A percentile compares a stretch with the other conserved stretches of the same genome.
Conservation (phyloP, 2,888 invertebrate species). For the Protodeltote pygarga region DNA sequence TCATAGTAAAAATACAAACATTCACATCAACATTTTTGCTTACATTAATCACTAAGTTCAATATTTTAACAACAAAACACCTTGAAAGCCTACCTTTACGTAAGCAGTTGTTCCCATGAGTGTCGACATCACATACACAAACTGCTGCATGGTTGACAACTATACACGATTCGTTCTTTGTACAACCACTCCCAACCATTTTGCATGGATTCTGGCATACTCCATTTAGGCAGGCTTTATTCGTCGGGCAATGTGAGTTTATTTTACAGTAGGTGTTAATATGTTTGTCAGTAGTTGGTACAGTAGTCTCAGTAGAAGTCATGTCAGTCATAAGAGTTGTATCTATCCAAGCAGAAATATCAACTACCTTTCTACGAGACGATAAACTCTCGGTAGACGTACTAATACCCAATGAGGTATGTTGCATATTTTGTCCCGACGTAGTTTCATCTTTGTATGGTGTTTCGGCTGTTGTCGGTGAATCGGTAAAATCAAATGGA, state of each 20-base stretch:
- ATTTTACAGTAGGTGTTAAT: constrained; percentile 84
- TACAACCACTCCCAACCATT: constrained; percentile 82
- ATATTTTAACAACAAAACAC: constrained; percentile 52
- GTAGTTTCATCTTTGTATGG: constrained; percentile 8
- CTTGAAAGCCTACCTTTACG: constrained; percentile 86
- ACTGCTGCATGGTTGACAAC: constrained; percentile 88
- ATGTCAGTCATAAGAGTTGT: constrained; percentile 65
- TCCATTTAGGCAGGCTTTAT: constrained; percentile 88
- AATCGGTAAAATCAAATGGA: background rate
- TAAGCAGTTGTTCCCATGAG: constrained; percentile 87
- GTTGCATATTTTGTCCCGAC: constrained; percentile 37
- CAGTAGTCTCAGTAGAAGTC: constrained; percentile 72
- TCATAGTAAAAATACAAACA: background rate
- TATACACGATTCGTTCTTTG: constrained; percentile 88
- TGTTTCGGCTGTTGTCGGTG: constrained; percentile 7
- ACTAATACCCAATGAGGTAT: constrained; percentile 57
- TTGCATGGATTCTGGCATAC: constrained; percentile 89
- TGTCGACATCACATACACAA: constrained; percentile 88
- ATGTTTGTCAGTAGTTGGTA: constrained; percentile 56
- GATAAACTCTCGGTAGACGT: constrained; percentile 77
- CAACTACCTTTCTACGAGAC: constrained; percentile 77
- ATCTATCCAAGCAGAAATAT: constrained; percentile 82
- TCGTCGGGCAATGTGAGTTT: constrained; percentile 88
- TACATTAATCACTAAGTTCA: no score
- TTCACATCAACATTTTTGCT: background rate